Evolutionary conservation across 2,113 vertebrate species (phyloP).

Genomic region (Cyanoramphus novaezelandiae): DNA sequence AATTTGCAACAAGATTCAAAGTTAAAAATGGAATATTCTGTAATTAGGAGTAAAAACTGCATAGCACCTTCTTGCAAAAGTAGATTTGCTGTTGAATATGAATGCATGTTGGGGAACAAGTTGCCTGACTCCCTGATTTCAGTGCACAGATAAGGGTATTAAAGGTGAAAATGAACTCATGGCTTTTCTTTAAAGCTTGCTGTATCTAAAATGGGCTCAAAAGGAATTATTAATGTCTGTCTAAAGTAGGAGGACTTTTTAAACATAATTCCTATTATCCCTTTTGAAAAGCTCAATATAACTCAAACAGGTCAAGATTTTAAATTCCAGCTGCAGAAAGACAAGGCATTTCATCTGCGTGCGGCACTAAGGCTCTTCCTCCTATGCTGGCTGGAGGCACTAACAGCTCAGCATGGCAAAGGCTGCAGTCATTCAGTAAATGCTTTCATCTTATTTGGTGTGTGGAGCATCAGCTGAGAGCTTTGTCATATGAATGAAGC

Average conservation of each 20-base stretch:
- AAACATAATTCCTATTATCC: not conserved
- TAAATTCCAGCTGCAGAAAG: not conserved
- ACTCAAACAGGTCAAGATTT: not conserved
- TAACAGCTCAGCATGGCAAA: not conserved
- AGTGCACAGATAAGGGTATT: not conserved
- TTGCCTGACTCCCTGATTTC: not conserved
- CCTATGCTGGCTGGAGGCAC: fast-evolving
- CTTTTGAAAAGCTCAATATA: not conserved
- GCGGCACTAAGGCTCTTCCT: not conserved
- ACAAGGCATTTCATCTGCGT: fast-evolving
- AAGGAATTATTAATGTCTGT: not conserved
- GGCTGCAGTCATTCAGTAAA: not conserved
- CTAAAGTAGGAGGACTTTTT: not conserved
- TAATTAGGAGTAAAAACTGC: not conserved
- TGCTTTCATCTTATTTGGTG: not conserved
- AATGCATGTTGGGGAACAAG: not conserved
- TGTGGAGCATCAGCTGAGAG: not conserved
- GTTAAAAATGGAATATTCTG: not conserved
- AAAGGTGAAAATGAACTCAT: not conserved
- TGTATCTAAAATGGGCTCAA: not conserved
- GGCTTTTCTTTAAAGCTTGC: not conserved
- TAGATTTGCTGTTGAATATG: not conserved
- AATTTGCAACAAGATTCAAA: not conserved
- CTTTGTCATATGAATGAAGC: not conserved
- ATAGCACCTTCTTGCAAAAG: not conserved